Base-by-base conservation (phyloP, 2,888 invertebrate genomes). In the Conus canariensis region DNA sequence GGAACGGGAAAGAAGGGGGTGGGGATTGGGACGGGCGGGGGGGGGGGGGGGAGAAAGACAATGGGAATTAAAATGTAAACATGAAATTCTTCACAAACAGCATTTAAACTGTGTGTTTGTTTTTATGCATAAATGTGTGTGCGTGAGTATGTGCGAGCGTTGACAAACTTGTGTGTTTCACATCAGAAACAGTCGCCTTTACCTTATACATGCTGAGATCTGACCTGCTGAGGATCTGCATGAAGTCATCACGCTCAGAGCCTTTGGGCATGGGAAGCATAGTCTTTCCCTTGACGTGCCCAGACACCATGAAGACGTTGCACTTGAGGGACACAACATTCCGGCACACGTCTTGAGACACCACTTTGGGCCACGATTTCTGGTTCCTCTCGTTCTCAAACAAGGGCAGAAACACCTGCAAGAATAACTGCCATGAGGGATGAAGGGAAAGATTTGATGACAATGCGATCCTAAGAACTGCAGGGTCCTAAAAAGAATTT, bases 311-410 rank as follows among this genome's bases (percentile, higher is more conserved):
- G 96, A 98, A 98, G 6, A 99, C 98, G 10, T 98, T 98, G 94
- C 98, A 98, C 96, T 98, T 98, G 67, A 99, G 97, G 94, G 98
- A 98, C 95, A 99, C 98, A 60, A 99, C 98, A 96, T 99, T 99
- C 95, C 98, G 98, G 92, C 98, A 97, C 77, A 99, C 98, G 96
- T 99, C 99, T 95, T 98, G 98, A 0, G 98, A 98, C 25, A 99
- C 98, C 91, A 98, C 98, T 80, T 97, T 97, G 0, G 99, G 99
- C 98, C 99, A 98, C 64, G 95, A 94, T 16, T 94, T 94, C 90
- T 96, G 96, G 92, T 97, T 96, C 85, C 94, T 94, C n/a, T 95
- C 96, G 93, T 96, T 96, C 19, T 96, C 95, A 87, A 99, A 97
- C 59, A 99, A 96, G 5, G 99, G 99, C 59, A 77, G 86, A 70